Evolutionary conservation across 2,888 invertebrate genomes (phyloP).

Genomic region (Mellilla xanthometata): DNA sequence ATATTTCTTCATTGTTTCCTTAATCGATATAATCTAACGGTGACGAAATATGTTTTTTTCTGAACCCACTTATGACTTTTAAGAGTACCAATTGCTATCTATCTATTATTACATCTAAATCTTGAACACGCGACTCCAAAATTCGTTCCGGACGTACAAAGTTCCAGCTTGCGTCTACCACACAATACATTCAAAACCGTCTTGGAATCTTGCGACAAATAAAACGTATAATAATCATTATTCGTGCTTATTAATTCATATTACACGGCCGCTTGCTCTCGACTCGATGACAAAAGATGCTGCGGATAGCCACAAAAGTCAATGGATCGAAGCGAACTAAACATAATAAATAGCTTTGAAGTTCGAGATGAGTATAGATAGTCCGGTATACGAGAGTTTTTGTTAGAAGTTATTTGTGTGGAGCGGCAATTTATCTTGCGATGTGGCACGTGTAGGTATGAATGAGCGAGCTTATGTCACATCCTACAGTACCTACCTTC

Average conservation of each 20-base stretch:
- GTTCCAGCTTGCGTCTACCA: constrained; percentile 44
- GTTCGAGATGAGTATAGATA: constrained; percentile 60
- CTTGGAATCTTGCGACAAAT: constrained; percentile 61
- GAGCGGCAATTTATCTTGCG: constrained; percentile 75
- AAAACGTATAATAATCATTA: constrained; percentile 73
- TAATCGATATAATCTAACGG: no score
- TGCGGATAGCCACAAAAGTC: constrained; percentile 71
- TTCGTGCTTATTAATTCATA: constrained; percentile 82
- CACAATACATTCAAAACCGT: constrained; percentile 55
- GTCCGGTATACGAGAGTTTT: constrained; percentile 53
- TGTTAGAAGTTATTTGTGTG: constrained; percentile 72
- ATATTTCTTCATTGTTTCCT: no score
- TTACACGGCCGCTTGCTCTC: constrained; percentile 79
- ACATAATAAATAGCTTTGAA: constrained; percentile 69
- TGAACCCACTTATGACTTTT: no score
- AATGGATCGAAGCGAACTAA: constrained; percentile 72
- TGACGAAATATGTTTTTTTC: no score
- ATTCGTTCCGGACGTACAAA: constrained; percentile 65
- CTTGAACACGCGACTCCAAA: constrained; percentile 65
- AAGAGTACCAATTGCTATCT: no score
- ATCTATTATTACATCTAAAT: no score
- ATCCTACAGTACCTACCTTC: neutral
- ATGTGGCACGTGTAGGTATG: constrained; percentile 68
- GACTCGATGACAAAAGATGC: constrained; percentile 72
- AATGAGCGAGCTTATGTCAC: constrained; percentile 68